Base-by-base conservation (phyloP, 2,888 invertebrate genomes). In the Drosophila fulvimacula region DNA sequence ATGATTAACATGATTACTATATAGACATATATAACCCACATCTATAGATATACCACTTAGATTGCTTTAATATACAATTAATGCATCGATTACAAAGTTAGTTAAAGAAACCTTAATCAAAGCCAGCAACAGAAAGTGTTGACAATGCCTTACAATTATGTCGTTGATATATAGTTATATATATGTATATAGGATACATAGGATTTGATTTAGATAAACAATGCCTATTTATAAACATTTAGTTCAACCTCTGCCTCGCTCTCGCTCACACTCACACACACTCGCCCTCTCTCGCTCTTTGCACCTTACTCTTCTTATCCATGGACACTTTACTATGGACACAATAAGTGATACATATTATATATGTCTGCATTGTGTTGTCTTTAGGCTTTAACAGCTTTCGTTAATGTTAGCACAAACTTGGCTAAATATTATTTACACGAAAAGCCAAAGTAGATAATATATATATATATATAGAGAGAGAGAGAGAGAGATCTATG, bases 221-320 rank as follows among this genome's bases (percentile, higher is more conserved):
- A 17, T 11, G 11, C 41, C 36, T 30, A 13, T 30, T 19, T 39
- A 53, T 53, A 53, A 13, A 53, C 53, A 17, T 15, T 7, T 15
- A 24, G 30, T 38, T 58, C 11, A 19, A 27, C 15, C 34, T 34
- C 42, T 52, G 32, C 36, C 44, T 27, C 27, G 38, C 15, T 36
- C 9, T 19, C 41, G 7, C 42, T 15, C 21, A 10, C 7, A 13
- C 3, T 32, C 32, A 34, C 34, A 30, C 42, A 41, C 21, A 15
- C 36, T 17, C 3, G 17, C 17, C 1, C 19, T 13, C n/a, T 19
- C 3, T 15, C 19, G 2, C 36, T 10, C 39, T 27, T 27, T 53
- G 63, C 15, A 24, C 51, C 34, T 30, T 27, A 48, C 73, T 76
- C 62, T 72, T 75, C 74, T 60, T 48, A 71, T 76, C 67, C 62